Evolutionary conservation across 1,140 invertebrate genomes (phyloP).

Genomic region (Tetraneura akinire): DNA sequence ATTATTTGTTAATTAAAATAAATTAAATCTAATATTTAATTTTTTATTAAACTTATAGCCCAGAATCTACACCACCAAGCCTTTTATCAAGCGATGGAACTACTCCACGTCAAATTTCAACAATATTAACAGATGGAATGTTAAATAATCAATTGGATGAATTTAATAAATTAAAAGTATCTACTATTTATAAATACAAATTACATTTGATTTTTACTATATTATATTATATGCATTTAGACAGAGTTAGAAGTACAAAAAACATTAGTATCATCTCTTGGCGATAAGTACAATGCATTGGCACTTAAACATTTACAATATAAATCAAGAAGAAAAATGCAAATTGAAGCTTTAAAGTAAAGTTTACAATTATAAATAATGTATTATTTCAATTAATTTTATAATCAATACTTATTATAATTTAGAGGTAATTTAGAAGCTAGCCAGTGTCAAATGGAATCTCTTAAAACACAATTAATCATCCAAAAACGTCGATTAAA

Average conservation of each 20-base stretch:
- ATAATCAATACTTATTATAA: background rate
- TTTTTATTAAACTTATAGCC: background rate
- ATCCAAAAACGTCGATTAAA: conserved; percentile 57
- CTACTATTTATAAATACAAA: conserved; percentile 3
- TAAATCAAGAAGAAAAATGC: conserved; percentile 58
- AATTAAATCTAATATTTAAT: background rate
- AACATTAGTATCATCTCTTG: conserved; percentile 56
- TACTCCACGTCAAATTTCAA: conserved; percentile 12
- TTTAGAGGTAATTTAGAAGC: conserved; percentile 57
- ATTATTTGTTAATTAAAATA: too few species aligned
- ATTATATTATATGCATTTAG: conserved; percentile 53
- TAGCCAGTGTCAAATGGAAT: conserved; percentile 57
- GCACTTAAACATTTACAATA: conserved; percentile 58
- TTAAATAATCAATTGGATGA: conserved; percentile 11
- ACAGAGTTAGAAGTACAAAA: conserved; percentile 56
- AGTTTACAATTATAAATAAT: background rate
- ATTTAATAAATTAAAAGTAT: conserved; percentile 41
- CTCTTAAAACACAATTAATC: conserved; percentile 57
- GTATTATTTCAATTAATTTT: background rate
- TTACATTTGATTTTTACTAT: too few species aligned
- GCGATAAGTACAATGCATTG: conserved; percentile 58
- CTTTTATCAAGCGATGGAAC: conserved; percentile 20
- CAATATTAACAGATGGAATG: background rate
- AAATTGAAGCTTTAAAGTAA: conserved; percentile 58
- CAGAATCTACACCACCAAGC: conserved; percentile 42